These are phyloP conservation scores for Coptotermes formosanus DNA, from an alignment of 1,140 invertebrate species.

Conservation along the genomic window DNA sequence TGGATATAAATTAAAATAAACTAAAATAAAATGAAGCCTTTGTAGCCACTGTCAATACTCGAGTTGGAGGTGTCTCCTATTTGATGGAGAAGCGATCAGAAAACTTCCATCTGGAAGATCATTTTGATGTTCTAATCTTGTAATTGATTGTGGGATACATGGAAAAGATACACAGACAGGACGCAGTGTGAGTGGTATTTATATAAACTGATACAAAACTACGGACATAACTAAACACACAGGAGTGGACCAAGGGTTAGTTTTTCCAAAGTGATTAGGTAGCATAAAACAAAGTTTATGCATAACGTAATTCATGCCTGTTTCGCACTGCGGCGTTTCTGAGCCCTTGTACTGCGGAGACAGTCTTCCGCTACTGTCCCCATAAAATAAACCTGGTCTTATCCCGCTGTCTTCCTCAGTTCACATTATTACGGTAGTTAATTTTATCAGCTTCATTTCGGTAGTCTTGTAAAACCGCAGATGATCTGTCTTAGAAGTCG, in stretches of 20 bases:
- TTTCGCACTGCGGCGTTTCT: background rate
- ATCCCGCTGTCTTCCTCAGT: background rate
- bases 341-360: background rate
- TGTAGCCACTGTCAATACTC: no score
- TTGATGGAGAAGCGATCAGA: no score
- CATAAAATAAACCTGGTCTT: background rate
- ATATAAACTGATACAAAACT: background rate
- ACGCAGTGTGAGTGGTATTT: background rate
- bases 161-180: background rate
- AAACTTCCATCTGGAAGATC: no score
- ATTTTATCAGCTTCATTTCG: background rate
- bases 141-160: background rate
- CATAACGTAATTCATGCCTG: background rate
- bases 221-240: background rate
- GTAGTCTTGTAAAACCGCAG: background rate
- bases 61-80: no score
- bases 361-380: background rate
- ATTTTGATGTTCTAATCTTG: no score
- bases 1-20: no score
- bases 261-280: background rate
- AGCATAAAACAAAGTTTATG: background rate
- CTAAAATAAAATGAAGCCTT: no score
- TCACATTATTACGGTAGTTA: background rate
- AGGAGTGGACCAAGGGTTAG: background rate
- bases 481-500: background rate